phyloP scores from a whole-genome alignment of 2,797 vertebrate genomes.

The Takifugu ocellatus region DNA sequence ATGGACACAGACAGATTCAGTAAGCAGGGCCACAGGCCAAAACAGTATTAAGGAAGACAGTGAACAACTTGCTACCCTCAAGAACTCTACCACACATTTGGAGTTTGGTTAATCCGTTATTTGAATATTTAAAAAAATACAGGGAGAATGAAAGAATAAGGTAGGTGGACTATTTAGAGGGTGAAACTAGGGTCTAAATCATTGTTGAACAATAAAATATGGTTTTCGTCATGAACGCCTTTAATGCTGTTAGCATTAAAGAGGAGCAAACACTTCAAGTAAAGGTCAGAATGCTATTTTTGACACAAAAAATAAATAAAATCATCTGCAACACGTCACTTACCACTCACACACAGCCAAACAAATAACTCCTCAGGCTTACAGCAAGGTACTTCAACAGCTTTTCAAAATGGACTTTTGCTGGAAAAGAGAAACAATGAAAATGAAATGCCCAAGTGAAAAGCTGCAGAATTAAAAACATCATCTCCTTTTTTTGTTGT shows the following conservation, averaged over 20 bases:
- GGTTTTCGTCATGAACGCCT: slow-evolving; percentile 5
- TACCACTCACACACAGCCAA: slow-evolving; percentile 7
- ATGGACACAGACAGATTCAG: slow-evolving; percentile 78
- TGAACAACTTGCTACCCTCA: slow-evolving; percentile 62
- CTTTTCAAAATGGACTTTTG: slow-evolving; percentile 25
- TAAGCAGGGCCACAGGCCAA: slow-evolving; percentile 71
- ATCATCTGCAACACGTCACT: slow-evolving; percentile 18
- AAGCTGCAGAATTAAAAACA: no score
- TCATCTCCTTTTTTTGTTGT: no score
- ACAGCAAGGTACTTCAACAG: slow-evolving; percentile 30
- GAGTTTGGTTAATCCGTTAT: slow-evolving; percentile 72
- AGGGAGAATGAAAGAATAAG: background rate
- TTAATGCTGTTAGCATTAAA: slow-evolving; percentile 51
- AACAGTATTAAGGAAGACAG: slow-evolving; percentile 77
- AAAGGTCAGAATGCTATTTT: slow-evolving; percentile 65
- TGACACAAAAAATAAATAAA: slow-evolving; percentile 28
- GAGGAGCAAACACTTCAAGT: slow-evolving; percentile 42
- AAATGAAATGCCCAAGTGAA: no score
- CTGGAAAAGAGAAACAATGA: slow-evolving; percentile 16
- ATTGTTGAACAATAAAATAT: slow-evolving; percentile 40
- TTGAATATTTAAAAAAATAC: slow-evolving; percentile 31
- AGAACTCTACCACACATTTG: slow-evolving; percentile 56
- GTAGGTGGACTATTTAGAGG: background rate
- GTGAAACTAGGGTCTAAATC: slow-evolving; percentile 34
- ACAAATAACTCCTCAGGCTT: slow-evolving; percentile 39